Evolutionary conservation across 2,888 invertebrate genomes (phyloP), one percentile per base, ranked within the genome.

Genomic region (Lasioglossum figueresi): DNA sequence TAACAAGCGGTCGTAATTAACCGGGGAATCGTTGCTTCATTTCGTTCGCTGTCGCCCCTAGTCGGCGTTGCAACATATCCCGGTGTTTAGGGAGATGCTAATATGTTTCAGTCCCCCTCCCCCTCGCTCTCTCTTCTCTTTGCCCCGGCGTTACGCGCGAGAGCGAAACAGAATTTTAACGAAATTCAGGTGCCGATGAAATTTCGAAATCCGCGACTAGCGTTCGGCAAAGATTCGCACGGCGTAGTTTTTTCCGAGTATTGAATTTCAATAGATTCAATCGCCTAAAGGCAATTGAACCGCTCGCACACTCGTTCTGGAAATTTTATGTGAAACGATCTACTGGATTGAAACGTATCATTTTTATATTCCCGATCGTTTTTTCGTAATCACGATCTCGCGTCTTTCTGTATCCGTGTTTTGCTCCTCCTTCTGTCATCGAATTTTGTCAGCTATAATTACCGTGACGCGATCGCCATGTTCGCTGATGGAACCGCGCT

Each of bases 1-100:
- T 37, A 74, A 74, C 59, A 59, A 45, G 37, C 56, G 59, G 34
- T 45, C 5, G 74, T 52, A 79, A 86, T 85, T 82, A 86, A 76
- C 78, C 3, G 14, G 27, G 52, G 34, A 66, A 37, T 56, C 19
- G 56, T 31, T 12, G 14, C 48, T 77, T 79, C 52, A 40, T 70
- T 31, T 19, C 10, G 16, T 19, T 8, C 74, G 4, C 23, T 23
- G 5, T 16, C 31, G 31, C 2, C 14, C 8, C 45, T 27, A 4
- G 14, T 31, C 71, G 16, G 16, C 16, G 31, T 63, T 56, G 4
- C 45, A 82, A 70, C 66, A 19, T 40, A n/a, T 34, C 14, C 3
- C 34, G 19, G 16, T 19, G 45, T 37, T 66, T 48, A 37, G 68
- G 0, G 16, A 5, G 45, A 45, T 45, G 23, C 19, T 27, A 14